These are phyloP conservation scores for Ataeniobius toweri DNA, from an alignment of 2,797 vertebrate species.

Conservation along the genomic window DNA sequence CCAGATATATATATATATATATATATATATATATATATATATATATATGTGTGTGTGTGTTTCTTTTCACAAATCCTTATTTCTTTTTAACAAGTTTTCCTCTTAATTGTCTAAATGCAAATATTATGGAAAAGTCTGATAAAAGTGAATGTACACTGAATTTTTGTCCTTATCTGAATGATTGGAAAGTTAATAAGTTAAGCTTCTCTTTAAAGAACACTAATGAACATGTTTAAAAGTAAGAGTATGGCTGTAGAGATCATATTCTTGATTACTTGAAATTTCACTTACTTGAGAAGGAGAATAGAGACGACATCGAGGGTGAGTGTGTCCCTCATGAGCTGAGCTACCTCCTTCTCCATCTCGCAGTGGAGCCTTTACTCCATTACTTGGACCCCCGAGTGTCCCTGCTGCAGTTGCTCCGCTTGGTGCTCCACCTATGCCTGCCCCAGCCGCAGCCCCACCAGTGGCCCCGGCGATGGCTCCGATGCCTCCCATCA, in stretches of 20 bases:
- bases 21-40: too few species aligned
- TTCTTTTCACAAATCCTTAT: too few species aligned
- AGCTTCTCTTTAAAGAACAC: not conserved
- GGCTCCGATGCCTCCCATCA: conserved; percentile 74
- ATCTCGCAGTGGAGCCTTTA: conserved; percentile 40
- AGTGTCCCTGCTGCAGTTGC: conserved; percentile 20
- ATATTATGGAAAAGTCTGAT: not conserved
- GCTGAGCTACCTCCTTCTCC: conserved; percentile 20
- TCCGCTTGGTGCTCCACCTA: conserved; percentile 7
- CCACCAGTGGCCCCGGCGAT: conserved; percentile 70
- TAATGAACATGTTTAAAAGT: not conserved
- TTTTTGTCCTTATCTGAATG: not conserved
- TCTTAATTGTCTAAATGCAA: not conserved
- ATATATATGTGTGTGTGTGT: too few species aligned
- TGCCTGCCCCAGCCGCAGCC: conserved; percentile 38
- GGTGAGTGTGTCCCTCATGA: conserved; percentile 75
- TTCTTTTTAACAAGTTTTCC: not conserved
- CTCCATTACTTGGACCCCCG: conserved; percentile 22
- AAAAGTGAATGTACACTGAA: not conserved
- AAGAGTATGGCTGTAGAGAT: not conserved
- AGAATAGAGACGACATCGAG: conserved; percentile 84
- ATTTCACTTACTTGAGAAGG: conserved; percentile 87
- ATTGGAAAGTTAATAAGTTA: not conserved
- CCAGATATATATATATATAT: not conserved
- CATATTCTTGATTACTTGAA: not conserved